phyloP scores from a whole-genome alignment of 2,113 vertebrate genomes.

The Tragelaphus buxtoni region DNA sequence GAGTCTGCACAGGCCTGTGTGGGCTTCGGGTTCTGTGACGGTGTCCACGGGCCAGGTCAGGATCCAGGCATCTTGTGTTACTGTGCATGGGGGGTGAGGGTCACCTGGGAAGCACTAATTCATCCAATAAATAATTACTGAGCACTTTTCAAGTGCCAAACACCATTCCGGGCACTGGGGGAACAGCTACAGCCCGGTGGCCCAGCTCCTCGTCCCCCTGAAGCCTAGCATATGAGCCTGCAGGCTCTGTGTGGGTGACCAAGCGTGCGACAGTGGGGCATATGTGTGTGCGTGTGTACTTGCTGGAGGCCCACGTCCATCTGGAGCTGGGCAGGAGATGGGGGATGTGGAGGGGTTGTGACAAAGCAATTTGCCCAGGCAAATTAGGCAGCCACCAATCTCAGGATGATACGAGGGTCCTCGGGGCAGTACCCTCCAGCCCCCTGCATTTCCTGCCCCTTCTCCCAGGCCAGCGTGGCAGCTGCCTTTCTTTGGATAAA shows the following conservation, averaged over 20 bases:
- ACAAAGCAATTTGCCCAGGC: neutral
- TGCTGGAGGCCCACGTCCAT: neutral
- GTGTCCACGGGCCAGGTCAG: neutral
- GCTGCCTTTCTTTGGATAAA: neutral
- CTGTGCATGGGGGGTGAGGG: neutral
- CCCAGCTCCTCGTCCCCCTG: neutral
- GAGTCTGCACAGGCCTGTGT: neutral
- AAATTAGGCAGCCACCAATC: too few relatives aligned
- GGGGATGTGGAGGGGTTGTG: neutral
- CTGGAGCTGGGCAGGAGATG: neutral
- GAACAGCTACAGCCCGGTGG: accelerated
- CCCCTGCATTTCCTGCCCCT: neutral
- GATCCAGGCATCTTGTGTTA: neutral
- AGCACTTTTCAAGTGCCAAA: neutral
- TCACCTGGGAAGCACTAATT: neutral
- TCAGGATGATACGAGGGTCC: neutral
- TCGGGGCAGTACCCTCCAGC: too few relatives aligned
- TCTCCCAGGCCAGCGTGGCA: neutral
- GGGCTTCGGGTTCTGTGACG: accelerated
- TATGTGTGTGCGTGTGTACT: too few relatives aligned
- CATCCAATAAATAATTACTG: neutral
- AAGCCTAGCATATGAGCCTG: neutral
- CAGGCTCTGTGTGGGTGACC: neutral
- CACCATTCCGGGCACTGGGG: too few relatives aligned
- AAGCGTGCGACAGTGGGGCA: neutral